Conservation (phyloP, 2,113 vertebrate genomes). For the Aldabrachelys gigantea region DNA sequence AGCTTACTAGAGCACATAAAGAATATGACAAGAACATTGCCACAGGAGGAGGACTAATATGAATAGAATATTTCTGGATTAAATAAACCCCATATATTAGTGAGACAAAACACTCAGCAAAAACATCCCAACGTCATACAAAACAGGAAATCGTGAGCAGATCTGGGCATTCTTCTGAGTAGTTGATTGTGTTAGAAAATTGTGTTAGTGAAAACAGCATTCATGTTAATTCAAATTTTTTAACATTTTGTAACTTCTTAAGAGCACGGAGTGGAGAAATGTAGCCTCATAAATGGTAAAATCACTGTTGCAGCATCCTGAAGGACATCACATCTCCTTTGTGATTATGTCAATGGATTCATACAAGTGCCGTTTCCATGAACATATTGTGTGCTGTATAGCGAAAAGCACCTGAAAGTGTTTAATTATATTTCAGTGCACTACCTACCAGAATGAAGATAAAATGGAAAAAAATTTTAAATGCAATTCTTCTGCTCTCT, state of each 20-base stretch:
- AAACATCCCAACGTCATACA: neutral
- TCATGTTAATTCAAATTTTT: neutral
- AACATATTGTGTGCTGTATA: neutral
- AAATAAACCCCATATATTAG: neutral
- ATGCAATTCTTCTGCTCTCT: constrained; percentile 43
- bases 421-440: constrained; percentile 44
- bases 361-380: neutral
- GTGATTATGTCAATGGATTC: neutral
- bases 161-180: neutral
- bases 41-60: neutral
- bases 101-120: neutral
- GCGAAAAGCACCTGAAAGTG: neutral
- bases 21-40: neutral
- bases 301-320: neutral
- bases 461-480: constrained; percentile 54
- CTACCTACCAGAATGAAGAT: constrained; percentile 46
- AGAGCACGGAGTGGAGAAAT: neutral
- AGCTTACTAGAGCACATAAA: neutral
- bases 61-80: neutral
- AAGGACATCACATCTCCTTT: neutral
- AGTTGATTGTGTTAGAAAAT: neutral
- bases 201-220: neutral
- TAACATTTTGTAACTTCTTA: neutral
- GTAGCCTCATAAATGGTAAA: neutral
- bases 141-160: neutral